phyloP scores from a whole-genome alignment of 2,797 vertebrate genomes.

The Myoxocephalus aenaeus region DNA sequence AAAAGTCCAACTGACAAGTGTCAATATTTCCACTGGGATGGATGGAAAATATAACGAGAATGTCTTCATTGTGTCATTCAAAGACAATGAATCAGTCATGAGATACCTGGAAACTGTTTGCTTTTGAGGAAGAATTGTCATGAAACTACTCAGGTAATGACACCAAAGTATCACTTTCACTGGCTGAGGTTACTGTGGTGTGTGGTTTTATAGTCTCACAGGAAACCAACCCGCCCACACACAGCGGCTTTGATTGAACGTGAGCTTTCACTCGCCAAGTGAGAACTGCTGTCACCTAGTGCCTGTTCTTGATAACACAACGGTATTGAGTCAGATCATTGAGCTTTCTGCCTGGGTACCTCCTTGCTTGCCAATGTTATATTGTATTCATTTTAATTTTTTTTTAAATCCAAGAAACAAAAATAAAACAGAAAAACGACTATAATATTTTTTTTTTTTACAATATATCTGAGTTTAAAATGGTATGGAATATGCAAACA shows the following conservation, averaged over 20 bases:
- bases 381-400: no score
- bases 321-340: no score
- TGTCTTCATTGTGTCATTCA: not conserved
- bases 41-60: not conserved
- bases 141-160: not conserved
- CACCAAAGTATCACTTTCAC: not conserved
- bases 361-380: no score
- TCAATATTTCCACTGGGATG: not conserved
- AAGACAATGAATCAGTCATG: not conserved
- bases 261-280: not conserved
- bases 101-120: not conserved
- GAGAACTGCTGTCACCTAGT: constrained; percentile 46
- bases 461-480: no score
- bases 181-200: constrained; percentile 32
- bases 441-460: no score
- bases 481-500: no score
- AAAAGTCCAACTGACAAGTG: constrained; percentile 5
- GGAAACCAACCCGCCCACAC: constrained; percentile 4
- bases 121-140: not conserved
- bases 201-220: not conserved
- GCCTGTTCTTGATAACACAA: not conserved
- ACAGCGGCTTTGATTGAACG: not conserved
- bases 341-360: no score
- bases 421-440: no score
- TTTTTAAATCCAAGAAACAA: no score